Evolutionary conservation across 2,113 vertebrate species (phyloP), one percentile per base, ranked within the genome.

Genomic region (Toxostoma redivivum): DNA sequence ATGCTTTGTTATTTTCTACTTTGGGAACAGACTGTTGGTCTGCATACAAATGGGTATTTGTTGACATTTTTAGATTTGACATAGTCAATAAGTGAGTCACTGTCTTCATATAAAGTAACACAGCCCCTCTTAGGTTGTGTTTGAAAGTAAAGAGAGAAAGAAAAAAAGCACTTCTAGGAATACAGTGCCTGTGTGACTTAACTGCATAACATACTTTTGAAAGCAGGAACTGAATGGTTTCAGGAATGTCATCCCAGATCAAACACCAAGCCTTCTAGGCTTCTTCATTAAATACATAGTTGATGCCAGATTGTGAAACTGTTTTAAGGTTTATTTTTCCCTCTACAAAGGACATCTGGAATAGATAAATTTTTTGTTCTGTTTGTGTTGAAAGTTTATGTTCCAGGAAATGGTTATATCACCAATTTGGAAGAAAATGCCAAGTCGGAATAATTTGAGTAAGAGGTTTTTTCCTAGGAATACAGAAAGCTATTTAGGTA

Each of bases 351-450:
- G 65, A 86, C 87, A 96, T 96, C 93, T 92, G 92, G 88, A 82
- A 77, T 87, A 84, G 74, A 95, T 94, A 88, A 65, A 2, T 58
- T 88, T 62, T 95, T 78, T 87, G 45, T 79, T 62, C 51, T 81
- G 81, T 86, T 92, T 94, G 69, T 70, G 64, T 48, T 92, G 51
- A 60, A 92, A 89, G 72, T 84, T 94, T 92, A 81, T 3, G 2
- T 92, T 96, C 89, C 86, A 88, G 64, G 72, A 97, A 92, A 87
- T 38, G 16, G 50, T 93, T 93, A 37, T 88, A 86, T 92, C 71
- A 94, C 71, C 62, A 70, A 31, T 81, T 89, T 89, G 53, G 58
- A 85, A 90, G 42, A 91, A 86, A 85, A 58, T 31, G 42, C 80
- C 65, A 94, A 66, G 35, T 71, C 58, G 73, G 69, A 94, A 48